Base-by-base conservation (phyloP, 2,888 invertebrate species). In the Listrodromus nycthemerus region DNA sequence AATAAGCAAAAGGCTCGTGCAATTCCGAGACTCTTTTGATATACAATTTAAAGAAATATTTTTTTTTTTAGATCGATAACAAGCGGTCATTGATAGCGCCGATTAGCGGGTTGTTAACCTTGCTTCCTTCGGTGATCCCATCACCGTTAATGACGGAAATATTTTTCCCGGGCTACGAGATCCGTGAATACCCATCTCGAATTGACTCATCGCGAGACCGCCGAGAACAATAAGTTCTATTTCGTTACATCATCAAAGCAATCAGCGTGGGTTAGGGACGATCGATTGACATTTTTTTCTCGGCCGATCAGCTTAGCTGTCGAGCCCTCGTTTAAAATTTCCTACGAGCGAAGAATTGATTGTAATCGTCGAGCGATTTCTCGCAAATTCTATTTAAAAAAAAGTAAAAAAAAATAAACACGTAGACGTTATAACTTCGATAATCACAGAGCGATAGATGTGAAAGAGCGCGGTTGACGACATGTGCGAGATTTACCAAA, bases 161-260 rank as follows among this genome's bases (percentile, higher is more conserved):
- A 55, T 55, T 55, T 21, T 24, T 4, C 24, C 55, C 4, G 24
- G 24, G 55, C 55, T 24, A 55, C 55, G 21, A 55, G 55, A 55
- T 13, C 21, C 13, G 10, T 24, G 48, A 58, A 70, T 52, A 55
- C n/a, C 41, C 21, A 37, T 30, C 24, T 41, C 37, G 27, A 58
- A 37, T 21, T n/a, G 41, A 24, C 16, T n/a, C 13, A 13, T 41
- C 58, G 55, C 41, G 41, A 71, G 41, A 21, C 41, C 21, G 37
- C 24, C 71, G 71, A 48, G 19, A 7, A 45, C 61, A 45, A 30
- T 27, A 58, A 37, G 41, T 24, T 71, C 65, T 50, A n/a, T 41
- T 66, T 33, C 27, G 55, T 27, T 80, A 73, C 66, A 41, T 71
- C 19, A 45, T 27, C 61, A n/a, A 80, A 83, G 41, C 75, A 71